phyloP scores from a whole-genome alignment of 2,888 invertebrate species.

The Neria commutata region DNA sequence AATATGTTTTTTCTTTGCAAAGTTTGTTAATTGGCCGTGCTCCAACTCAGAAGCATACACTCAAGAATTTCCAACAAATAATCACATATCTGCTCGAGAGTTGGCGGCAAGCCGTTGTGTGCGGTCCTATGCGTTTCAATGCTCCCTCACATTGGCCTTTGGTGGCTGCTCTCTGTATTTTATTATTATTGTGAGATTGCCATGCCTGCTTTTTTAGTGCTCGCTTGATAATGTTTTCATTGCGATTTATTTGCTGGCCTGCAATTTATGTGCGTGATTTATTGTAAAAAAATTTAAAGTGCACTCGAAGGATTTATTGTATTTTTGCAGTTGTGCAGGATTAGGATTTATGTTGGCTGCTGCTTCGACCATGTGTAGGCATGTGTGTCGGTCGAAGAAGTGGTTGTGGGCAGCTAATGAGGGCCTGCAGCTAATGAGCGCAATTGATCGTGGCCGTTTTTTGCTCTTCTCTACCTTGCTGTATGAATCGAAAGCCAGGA shows the following conservation, averaged over 20 bases:
- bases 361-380: conserved; percentile 30
- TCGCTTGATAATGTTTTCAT: background rate
- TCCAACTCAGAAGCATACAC: too few relatives aligned
- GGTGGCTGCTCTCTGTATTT: too few relatives aligned
- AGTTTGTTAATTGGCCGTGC: too few relatives aligned
- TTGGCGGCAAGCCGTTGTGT: background rate
- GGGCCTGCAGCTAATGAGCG: conserved; percentile 38
- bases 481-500: too few relatives aligned
- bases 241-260: conserved; percentile 6
- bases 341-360: conserved; percentile 47
- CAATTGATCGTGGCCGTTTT: conserved; percentile 38
- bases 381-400: too few relatives aligned
- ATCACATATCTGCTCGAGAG: too few relatives aligned
- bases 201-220: background rate
- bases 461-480: background rate
- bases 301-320: conserved; percentile 41
- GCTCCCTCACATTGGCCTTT: too few relatives aligned
- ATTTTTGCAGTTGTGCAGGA: conserved; percentile 45
- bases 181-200: background rate
- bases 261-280: conserved; percentile 40
- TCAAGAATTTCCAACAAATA: too few relatives aligned
- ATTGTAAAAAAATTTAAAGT: conserved; percentile 38
- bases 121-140: too few relatives aligned
- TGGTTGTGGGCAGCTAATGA: conserved; percentile 35
- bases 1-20: too few relatives aligned